phyloP scores from a whole-genome alignment of 2,888 invertebrate genomes.

The Nebria brevicollis region DNA sequence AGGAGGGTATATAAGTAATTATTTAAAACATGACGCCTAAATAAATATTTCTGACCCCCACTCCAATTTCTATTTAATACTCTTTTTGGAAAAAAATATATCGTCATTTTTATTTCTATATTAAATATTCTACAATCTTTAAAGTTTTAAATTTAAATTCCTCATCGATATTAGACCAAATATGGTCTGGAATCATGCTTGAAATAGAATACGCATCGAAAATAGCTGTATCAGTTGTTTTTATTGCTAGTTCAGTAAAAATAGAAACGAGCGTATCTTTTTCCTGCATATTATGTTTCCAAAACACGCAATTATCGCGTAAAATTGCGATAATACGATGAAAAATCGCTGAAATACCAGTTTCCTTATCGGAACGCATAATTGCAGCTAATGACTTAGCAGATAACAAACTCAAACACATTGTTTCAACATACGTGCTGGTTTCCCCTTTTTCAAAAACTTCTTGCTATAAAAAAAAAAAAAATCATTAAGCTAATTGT shows the following conservation, averaged over 20 bases:
- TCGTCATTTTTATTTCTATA: background rate
- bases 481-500: conserved; percentile 55
- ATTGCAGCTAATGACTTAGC: conserved; percentile 10
- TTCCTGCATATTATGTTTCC: background rate
- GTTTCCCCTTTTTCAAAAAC: conserved; percentile 72
- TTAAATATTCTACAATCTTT: conserved; percentile 8
- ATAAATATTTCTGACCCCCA: no score
- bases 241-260: background rate
- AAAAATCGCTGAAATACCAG: background rate
- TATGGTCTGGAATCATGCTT: background rate
- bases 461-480: conserved; percentile 62
- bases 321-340: conserved; percentile 21
- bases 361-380: background rate
- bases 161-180: background rate
- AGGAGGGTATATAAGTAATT: no score
- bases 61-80: no score
- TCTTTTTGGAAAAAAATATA: no score
- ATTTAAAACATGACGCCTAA: no score
- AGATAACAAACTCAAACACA: conserved; percentile 39
- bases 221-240: background rate
- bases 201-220: conserved; percentile 17
- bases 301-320: background rate
- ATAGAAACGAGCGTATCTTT: background rate
- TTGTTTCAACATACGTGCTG: conserved; percentile 69
- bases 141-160: background rate